Percentiles rank a stretch among this genome's conserved stretches.
Evolutionary conservation across 2,113 vertebrate species (phyloP).

Genomic region (Tichodroma muraria): DNA sequence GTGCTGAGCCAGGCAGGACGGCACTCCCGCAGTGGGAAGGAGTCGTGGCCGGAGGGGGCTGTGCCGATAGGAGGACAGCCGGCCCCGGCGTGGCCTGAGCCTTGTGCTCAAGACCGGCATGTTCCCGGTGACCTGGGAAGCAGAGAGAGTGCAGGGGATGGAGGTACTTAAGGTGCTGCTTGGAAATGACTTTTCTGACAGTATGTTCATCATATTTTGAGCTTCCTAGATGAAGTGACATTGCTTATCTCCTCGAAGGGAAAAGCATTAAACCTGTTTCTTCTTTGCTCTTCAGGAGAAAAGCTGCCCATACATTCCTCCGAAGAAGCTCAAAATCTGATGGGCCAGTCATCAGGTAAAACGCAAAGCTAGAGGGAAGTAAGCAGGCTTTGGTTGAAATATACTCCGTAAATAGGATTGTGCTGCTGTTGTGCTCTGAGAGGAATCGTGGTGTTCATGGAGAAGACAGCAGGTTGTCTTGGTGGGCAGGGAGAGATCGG

Average conservation of each 20-base stretch:
- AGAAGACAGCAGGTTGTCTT: background rate
- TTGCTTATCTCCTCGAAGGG: conserved; percentile 82
- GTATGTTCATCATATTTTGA: conserved; percentile 76
- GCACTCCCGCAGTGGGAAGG: background rate
- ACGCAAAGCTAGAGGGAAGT: conserved; percentile 40
- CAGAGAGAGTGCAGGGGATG: background rate
- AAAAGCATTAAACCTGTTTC: conserved; percentile 79
- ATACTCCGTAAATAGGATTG: background rate
- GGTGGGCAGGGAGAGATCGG: background rate
- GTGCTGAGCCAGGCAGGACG: background rate
- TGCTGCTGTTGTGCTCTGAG: background rate
- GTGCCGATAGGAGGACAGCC: fast-evolving
- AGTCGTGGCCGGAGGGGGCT: fast-evolving
- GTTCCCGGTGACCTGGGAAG: background rate
- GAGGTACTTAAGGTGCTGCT: background rate
- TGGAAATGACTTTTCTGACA: conserved; percentile 41
- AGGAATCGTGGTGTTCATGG: background rate
- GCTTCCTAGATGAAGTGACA: conserved; percentile 79
- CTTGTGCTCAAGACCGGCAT: background rate
- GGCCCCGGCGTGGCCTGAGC: background rate
- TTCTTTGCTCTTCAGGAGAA: conserved; percentile 86
- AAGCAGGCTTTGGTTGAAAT: background rate
- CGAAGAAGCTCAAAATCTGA: conserved; percentile 87
- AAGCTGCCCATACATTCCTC: conserved; percentile 86
- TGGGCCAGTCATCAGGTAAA: conserved; percentile 84